phyloP scores from a whole-genome alignment of 2,113 vertebrate genomes.

The Coreoperca whiteheadi region DNA sequence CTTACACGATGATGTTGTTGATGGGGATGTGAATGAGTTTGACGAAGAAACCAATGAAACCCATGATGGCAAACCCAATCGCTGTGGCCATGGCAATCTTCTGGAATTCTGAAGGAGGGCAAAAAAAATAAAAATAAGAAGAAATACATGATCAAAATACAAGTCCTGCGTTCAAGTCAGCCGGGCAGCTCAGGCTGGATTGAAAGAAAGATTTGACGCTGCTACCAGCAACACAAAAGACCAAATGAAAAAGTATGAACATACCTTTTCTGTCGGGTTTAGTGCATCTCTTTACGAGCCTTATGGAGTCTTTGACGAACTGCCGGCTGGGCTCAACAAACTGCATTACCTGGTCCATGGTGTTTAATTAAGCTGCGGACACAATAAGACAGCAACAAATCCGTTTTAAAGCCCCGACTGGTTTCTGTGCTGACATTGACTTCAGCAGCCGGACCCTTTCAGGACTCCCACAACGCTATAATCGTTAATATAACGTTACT shows the following conservation, averaged over 20 bases:
- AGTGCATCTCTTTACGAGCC: conserved; percentile 98
- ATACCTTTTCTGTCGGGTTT: conserved; percentile 99
- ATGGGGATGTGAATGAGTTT: conserved; percentile 99
- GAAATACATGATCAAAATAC: background rate
- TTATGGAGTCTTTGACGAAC: conserved; percentile 97
- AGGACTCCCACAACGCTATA: background rate
- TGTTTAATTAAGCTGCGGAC: conserved; percentile 26
- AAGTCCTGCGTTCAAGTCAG: background rate
- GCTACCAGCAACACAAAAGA: background rate
- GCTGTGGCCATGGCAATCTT: conserved; percentile 99
- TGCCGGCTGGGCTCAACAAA: conserved; percentile 98
- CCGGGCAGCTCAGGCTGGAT: background rate
- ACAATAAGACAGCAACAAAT: background rate
- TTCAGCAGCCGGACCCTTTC: accelerated
- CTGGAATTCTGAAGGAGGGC: conserved; percentile 90
- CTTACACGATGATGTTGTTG: conserved; percentile 99
- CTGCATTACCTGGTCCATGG: conserved; percentile 98
- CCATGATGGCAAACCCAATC: conserved; percentile 99
- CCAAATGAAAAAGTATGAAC: background rate
- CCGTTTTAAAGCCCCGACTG: background rate
- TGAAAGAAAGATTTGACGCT: too few species aligned
- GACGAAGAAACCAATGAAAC: conserved; percentile 99
- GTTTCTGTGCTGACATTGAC: conserved; percentile 56
- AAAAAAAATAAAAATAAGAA: too few species aligned
- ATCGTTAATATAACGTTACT: background rate